phyloP scores from a whole-genome alignment of 2,797 vertebrate genomes.

The Danio jaintianensis region DNA sequence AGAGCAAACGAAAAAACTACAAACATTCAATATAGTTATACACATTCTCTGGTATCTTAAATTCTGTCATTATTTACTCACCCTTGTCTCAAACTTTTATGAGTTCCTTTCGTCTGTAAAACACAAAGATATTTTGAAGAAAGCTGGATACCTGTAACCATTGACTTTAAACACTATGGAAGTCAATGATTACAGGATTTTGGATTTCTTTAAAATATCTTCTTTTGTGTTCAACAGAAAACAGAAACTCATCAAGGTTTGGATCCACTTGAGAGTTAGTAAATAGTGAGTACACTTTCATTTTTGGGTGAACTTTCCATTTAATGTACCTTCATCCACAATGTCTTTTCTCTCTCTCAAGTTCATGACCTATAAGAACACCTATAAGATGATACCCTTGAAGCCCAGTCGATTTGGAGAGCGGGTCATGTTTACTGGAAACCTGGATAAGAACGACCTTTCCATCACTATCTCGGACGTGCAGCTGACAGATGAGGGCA shows the following conservation, averaged over 20 bases:
- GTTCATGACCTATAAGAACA: slow-evolving; percentile 90
- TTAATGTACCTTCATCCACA: slow-evolving; percentile 31
- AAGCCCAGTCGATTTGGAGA: slow-evolving; percentile 85
- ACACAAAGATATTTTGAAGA: no score
- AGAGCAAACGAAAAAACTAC: slow-evolving; percentile 57
- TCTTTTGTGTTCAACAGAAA: no score
- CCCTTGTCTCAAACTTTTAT: no score
- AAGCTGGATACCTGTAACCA: no score
- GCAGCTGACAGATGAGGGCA: slow-evolving; percentile 86
- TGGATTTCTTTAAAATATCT: no score
- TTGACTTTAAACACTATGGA: no score
- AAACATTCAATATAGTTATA: neutral
- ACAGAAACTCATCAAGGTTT: no score
- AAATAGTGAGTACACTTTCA: no score
- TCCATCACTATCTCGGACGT: slow-evolving; percentile 90
- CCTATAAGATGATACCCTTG: slow-evolving; percentile 80
- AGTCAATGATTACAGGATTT: no score
- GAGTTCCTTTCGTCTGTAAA: no score
- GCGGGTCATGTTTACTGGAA: slow-evolving; percentile 89
- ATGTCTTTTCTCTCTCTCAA: slow-evolving; percentile 62
- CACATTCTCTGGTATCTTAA: neutral
- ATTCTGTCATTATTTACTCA: no score
- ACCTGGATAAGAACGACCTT: slow-evolving; percentile 90
- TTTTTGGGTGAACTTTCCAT: neutral
- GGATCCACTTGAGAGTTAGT: no score